A percentile compares a stretch with the other conserved stretches of the same genome.
Evolutionary conservation across 2,888 invertebrate genomes (phyloP).

Genomic region (Caenorhabditis auriculariae): DNA sequence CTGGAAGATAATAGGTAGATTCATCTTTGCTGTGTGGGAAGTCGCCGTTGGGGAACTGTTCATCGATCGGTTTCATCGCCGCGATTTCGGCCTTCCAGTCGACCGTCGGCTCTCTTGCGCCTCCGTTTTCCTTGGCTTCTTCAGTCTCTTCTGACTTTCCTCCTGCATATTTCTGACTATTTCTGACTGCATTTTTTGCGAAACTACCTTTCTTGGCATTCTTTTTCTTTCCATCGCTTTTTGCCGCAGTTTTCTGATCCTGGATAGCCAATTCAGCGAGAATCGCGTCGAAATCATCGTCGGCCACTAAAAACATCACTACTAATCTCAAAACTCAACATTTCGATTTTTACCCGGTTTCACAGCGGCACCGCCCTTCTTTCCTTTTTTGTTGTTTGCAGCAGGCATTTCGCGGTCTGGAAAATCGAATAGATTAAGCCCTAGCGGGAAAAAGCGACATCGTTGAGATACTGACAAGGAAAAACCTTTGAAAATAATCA

Average conservation of each 20-base stretch:
- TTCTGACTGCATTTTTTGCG: not conserved
- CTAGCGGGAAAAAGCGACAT: too few relatives aligned
- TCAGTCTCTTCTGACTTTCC: conserved; percentile 1
- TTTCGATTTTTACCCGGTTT: conserved; percentile 4
- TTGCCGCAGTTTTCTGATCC: conserved; percentile 39
- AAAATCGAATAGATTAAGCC: too few relatives aligned
- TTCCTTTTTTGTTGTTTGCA: conserved; percentile 33
- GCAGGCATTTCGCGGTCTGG: conserved; percentile 28
- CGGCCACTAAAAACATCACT: conserved; percentile 17
- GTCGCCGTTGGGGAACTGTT: conserved; percentile 79
- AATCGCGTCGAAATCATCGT: conserved; percentile 60
- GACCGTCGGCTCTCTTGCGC: conserved; percentile 5
- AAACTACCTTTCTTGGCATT: conserved; percentile 24
- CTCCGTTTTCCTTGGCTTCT: conserved; percentile 7
- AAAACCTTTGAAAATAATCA: too few relatives aligned
- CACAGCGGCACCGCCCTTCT: conserved; percentile 24
- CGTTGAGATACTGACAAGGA: too few relatives aligned
- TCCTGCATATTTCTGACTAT: not conserved
- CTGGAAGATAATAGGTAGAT: conserved; percentile 30
- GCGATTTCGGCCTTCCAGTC: conserved; percentile 47
- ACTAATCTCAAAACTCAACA: not conserved
- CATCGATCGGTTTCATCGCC: conserved; percentile 69
- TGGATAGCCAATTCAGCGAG: conserved; percentile 51
- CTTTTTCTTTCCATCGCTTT: conserved; percentile 44
- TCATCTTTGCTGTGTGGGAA: conserved; percentile 77